phyloP scores from a whole-genome alignment of 2,797 vertebrate genomes.

The Carapus acus region DNA sequence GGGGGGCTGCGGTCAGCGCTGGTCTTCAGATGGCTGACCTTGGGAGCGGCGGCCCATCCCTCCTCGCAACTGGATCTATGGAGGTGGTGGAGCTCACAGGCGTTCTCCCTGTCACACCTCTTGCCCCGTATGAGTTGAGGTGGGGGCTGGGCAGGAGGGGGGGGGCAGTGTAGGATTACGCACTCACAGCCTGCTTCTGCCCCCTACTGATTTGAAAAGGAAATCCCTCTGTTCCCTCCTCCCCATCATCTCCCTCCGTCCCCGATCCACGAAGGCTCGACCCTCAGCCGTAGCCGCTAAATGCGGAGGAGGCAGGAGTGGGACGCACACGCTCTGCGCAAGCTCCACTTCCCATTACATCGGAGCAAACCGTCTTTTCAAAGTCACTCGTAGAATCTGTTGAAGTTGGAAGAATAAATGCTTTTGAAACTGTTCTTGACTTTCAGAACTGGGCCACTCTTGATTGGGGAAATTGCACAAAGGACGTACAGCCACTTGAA shows the following conservation, averaged over 20 bases:
- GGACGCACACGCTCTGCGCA: slow-evolving; percentile 17
- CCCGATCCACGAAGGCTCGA: slow-evolving; percentile 2
- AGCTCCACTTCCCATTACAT: slow-evolving; percentile 21
- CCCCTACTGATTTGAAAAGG: slow-evolving; percentile 51
- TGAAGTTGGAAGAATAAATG: slow-evolving; percentile 39
- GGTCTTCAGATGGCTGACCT: slow-evolving; percentile 58
- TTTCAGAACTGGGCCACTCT: slow-evolving; percentile 62
- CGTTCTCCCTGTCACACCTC: slow-evolving; percentile 35
- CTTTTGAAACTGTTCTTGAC: slow-evolving; percentile 55
- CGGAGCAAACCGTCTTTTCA: slow-evolving; percentile 41
- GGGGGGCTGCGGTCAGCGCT: slow-evolving; percentile 37
- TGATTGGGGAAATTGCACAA: slow-evolving; percentile 67
- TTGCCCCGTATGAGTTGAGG: slow-evolving; percentile 46
- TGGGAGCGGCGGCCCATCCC: slow-evolving; percentile 42
- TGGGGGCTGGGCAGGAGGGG: no score
- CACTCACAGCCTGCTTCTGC: slow-evolving; percentile 59
- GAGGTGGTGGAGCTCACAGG: slow-evolving; percentile 47
- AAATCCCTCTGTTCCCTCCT: no score
- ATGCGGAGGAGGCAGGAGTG: slow-evolving; percentile 3
- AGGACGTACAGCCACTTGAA: slow-evolving; percentile 58
- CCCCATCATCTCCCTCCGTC: neutral
- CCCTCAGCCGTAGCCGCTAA: slow-evolving; percentile 16
- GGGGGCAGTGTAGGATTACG: no score
- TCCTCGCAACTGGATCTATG: slow-evolving; percentile 41
- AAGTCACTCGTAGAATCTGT: slow-evolving; percentile 43